Evolutionary conservation across 2,888 invertebrate genomes (phyloP).

Genomic region (Drosophila niveifrons): DNA sequence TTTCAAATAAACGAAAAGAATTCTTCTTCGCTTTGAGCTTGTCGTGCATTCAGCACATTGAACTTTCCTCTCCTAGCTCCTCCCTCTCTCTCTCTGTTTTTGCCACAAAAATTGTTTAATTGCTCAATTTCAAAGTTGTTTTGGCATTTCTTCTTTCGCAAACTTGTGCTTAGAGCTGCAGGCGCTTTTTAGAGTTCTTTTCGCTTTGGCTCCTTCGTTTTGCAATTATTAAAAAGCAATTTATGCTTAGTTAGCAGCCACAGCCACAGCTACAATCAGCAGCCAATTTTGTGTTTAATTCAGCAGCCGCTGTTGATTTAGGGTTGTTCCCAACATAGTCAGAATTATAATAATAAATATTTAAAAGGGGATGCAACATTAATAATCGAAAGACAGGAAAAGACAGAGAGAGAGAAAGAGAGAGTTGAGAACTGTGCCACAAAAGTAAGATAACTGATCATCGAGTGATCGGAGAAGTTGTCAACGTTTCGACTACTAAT

Average conservation of each 20-base stretch:
- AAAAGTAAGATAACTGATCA: background rate
- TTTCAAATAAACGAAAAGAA: background rate
- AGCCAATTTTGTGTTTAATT: slow-evolving; percentile 39
- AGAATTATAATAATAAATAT: slow-evolving; percentile 1
- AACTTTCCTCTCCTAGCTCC: slow-evolving; percentile 39
- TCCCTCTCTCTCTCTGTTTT: slow-evolving; percentile 4
- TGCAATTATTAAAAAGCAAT: slow-evolving; percentile 66
- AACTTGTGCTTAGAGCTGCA: slow-evolving; percentile 45
- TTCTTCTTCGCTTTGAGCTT: slow-evolving; percentile 10
- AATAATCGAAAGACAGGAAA: background rate
- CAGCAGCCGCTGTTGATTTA: slow-evolving; percentile 4
- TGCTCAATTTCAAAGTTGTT: slow-evolving; percentile 63
- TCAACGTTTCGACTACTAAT: slow-evolving; percentile 32
- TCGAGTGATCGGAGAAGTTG: slow-evolving; percentile 7
- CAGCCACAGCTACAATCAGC: slow-evolving; percentile 6
- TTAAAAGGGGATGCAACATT: background rate
- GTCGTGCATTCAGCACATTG: slow-evolving; percentile 66
- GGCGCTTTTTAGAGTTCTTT: slow-evolving; percentile 43
- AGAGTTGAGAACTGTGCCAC: background rate
- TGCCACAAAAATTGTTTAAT: slow-evolving; percentile 56
- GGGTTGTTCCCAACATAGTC: slow-evolving; percentile 9
- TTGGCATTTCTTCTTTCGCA: slow-evolving; percentile 45
- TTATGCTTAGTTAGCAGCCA: slow-evolving; percentile 30
- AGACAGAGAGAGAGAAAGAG: background rate
- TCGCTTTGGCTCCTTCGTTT: slow-evolving; percentile 28